A percentile compares a stretch with the other conserved stretches of the same genome.
Conservation (phyloP, 2,888 invertebrate genomes). For the Melieria crassipennis region DNA sequence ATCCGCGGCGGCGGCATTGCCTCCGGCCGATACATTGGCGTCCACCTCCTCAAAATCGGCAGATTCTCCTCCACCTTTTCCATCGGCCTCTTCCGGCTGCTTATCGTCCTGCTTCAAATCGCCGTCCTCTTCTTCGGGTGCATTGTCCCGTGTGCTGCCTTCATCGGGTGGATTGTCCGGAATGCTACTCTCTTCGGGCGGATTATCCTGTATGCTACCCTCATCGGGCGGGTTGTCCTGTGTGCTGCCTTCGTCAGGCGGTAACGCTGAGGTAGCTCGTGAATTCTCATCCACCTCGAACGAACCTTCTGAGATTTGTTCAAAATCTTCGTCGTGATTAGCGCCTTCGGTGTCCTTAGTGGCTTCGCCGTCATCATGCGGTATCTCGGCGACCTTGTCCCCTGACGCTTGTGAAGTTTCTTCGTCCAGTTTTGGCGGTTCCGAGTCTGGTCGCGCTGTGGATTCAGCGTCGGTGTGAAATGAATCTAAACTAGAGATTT, state of each 20-base stretch:
- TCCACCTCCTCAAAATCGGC: conserved; percentile 52
- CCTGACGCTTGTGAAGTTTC: conserved; percentile 35
- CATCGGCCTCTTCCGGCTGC: conserved; percentile 40
- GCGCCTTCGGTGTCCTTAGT: conserved; percentile 40
- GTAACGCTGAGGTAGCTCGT: conserved; percentile 44
- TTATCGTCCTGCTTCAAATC: conserved; percentile 43
- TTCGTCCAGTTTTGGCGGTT: conserved; percentile 48
- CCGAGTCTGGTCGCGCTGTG: conserved; percentile 52
- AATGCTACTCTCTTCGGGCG: conserved; percentile 30
- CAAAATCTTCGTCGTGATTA: conserved; percentile 52
- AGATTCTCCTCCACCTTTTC: conserved; percentile 41
- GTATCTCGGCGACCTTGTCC: conserved; percentile 18
- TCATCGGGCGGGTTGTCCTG: conserved; percentile 24
- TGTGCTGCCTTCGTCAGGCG: conserved; percentile 33
- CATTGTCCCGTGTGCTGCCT: conserved; percentile 21
- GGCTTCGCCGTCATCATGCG: conserved; percentile 41
- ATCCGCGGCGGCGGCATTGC: conserved; percentile 50
- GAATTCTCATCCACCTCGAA: conserved; percentile 57
- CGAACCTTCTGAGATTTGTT: conserved; percentile 59
- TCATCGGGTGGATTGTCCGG: conserved; percentile 22
- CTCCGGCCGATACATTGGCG: conserved; percentile 46
- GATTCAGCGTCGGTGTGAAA: conserved; percentile 54
- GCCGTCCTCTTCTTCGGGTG: conserved; percentile 21
- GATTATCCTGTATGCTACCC: conserved; percentile 9
- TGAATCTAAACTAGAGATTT: conserved; percentile 62